Evolutionary conservation across 1,140 invertebrate genomes (phyloP).

Genomic region (Luehdorfia chinensis): DNA sequence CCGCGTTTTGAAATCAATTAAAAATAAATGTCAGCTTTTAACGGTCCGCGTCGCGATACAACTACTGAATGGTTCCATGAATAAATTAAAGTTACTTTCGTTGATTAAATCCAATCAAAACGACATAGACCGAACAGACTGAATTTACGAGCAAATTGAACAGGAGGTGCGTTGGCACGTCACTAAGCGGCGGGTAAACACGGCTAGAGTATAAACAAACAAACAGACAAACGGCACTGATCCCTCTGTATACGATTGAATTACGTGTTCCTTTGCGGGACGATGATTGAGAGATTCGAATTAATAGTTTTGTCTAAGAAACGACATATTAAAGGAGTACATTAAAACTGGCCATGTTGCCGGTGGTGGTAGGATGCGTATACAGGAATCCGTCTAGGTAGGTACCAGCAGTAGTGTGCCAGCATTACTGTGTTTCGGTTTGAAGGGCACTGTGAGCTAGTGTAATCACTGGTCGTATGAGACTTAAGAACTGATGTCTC

Average conservation of each 20-base stretch:
- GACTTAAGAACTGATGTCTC: too few relatives aligned
- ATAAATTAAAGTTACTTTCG: slow-evolving; percentile 27
- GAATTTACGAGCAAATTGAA: slow-evolving; percentile 27
- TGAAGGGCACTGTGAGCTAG: too few relatives aligned
- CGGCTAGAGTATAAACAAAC: slow-evolving; percentile 34
- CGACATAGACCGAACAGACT: slow-evolving; percentile 15
- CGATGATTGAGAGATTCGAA: slow-evolving; percentile 7
- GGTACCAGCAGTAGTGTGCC: too few relatives aligned
- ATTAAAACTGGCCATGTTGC: too few relatives aligned
- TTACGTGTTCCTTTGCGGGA: slow-evolving; percentile 16
- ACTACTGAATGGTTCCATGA: slow-evolving; percentile 18
- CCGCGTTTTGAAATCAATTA: slow-evolving; percentile 11
- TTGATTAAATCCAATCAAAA: slow-evolving; percentile 28
- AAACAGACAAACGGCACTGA: slow-evolving; percentile 46
- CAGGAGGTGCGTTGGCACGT: slow-evolving; percentile 20
- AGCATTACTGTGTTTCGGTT: too few relatives aligned
- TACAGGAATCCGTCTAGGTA: too few relatives aligned
- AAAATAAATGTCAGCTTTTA: slow-evolving; percentile 11
- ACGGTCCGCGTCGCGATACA: slow-evolving; percentile 9
- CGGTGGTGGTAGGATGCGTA: too few relatives aligned
- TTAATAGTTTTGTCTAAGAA: slow-evolving; percentile 1
- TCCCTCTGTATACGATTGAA: slow-evolving; percentile 31
- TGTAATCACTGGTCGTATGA: too few relatives aligned
- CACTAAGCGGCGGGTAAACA: slow-evolving; percentile 47
- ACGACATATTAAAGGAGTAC: too few relatives aligned